Base-by-base conservation (phyloP, 2,888 invertebrate species). In the Neoaliturus tenellus region DNA sequence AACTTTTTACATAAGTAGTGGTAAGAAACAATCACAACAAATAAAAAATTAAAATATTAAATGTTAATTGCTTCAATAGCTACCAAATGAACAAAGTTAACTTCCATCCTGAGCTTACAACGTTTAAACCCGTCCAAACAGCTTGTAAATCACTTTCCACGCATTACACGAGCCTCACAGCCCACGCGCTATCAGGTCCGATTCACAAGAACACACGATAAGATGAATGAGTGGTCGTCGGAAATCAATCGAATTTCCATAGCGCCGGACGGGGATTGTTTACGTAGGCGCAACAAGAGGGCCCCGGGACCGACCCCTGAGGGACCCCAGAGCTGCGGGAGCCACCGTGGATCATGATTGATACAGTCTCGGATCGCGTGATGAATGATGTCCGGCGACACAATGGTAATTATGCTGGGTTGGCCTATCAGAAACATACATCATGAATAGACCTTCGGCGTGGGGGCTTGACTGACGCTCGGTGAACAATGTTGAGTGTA, bases 371-470 rank as follows among this genome's bases (percentile, higher is more conserved):
- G 17, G 75, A 75, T 44, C 25, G 12, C 25, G 41, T 41, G 44
- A 44, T 44, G 75, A 75, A 44, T 48, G 75, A 41, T 75, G 44
- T 35, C 44, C 75, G 20, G 20, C 20, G 75, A 41, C 75, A 75
- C 75, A 75, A 75, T 75, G 75, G 75, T 75, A 75, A 75, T 75
- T 75, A 75, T 75, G 75, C 75, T 75, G 75, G n/a, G 75, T 44
- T 75, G 28, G 44, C 23, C 44, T 2, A 39, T 20, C 17, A 6
- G 75, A 75, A 44, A 75, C 75, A 48, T 48, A 44, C 48, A 75
- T 75, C 75, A 75, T 23, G 51, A 20, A 4, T 51, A 23, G 23
- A n/a, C n/a, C 51, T 51, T 4, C n/a, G n/a, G 48, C 12, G 12
- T 48, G 12, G 6, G 23, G 51, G 51, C 51, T 20, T 8, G 39